Conservation (phyloP, 2,113 vertebrate genomes). For the Suricata suricatta region DNA sequence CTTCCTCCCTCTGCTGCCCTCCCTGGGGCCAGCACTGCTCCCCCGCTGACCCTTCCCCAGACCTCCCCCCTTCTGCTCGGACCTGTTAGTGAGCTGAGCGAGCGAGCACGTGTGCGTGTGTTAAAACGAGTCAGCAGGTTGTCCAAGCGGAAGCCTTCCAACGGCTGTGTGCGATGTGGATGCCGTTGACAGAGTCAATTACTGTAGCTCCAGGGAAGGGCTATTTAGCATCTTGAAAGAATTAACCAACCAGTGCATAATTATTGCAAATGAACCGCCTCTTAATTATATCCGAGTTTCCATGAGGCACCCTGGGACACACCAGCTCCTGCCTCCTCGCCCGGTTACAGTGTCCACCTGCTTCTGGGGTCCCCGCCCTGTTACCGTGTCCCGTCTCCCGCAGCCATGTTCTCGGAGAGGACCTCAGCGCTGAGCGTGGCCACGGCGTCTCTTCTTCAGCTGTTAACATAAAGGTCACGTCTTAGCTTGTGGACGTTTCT, state of each 20-base stretch:
- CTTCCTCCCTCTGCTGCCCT: background rate
- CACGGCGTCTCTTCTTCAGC: background rate
- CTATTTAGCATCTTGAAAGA: slow-evolving; percentile 68
- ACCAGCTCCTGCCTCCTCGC: background rate
- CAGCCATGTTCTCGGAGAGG: background rate
- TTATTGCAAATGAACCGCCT: slow-evolving; percentile 48
- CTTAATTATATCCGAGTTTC: slow-evolving; percentile 45
- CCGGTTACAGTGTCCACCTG: too few species aligned
- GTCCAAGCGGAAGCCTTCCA: slow-evolving; percentile 38
- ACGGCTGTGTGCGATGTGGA: background rate
- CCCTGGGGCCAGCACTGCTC: background rate
- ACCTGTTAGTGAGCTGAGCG: background rate
- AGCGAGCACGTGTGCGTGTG: background rate
- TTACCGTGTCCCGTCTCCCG: background rate
- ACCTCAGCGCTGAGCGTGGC: accelerated
- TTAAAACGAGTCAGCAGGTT: slow-evolving; percentile 44
- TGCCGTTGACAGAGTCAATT: slow-evolving; percentile 26
- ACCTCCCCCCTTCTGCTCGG: background rate
- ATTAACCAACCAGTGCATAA: slow-evolving; percentile 34
- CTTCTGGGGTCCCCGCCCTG: background rate
- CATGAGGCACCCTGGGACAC: background rate
- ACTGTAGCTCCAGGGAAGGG: slow-evolving; percentile 46
- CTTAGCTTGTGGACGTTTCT: background rate
- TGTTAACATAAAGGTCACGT: background rate
- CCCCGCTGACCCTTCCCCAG: background rate